A percentile compares a stretch with the other conserved stretches of the same genome.
phyloP scores from a whole-genome alignment of 2,888 invertebrate species.

The Nudaria mundana region DNA sequence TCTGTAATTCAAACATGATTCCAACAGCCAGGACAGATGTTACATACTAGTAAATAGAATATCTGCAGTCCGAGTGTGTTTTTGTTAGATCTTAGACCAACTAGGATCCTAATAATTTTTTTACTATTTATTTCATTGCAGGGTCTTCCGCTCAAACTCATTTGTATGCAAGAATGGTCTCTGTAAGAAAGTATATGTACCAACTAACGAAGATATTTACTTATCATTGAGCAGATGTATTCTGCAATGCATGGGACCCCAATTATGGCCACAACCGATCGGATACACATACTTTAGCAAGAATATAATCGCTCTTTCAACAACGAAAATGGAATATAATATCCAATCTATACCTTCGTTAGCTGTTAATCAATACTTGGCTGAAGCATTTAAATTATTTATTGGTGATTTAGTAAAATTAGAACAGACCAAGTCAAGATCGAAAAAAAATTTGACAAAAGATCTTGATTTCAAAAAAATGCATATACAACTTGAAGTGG shows the following conservation, averaged over 20 bases:
- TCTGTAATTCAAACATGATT: no score
- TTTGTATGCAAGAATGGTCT: slow-evolving; percentile 51
- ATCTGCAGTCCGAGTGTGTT: no score
- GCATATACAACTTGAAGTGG: slow-evolving; percentile 72
- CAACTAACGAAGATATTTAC: slow-evolving; percentile 23
- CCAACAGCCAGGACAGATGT: no score
- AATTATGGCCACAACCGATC: slow-evolving; percentile 90
- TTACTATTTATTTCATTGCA: slow-evolving; percentile 9
- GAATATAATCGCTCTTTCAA: slow-evolving; percentile 78
- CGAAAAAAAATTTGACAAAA: slow-evolving; percentile 30
- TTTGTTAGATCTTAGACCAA: no score
- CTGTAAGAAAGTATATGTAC: slow-evolving; percentile 51
- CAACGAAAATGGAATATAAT: slow-evolving; percentile 77
- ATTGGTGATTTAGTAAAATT: slow-evolving; percentile 67
- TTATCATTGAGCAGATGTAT: slow-evolving; percentile 84
- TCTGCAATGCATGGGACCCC: slow-evolving; percentile 85
- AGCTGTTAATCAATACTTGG: slow-evolving; percentile 44
- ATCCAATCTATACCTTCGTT: slow-evolving; percentile 58
- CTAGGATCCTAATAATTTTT: no score
- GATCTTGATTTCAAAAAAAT: slow-evolving; percentile 45
- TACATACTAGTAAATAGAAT: no score
- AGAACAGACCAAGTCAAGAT: slow-evolving; percentile 55
- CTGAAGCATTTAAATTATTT: slow-evolving; percentile 75
- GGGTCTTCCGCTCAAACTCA: slow-evolving; percentile 19
- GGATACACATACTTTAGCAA: slow-evolving; percentile 83